phyloP scores from a whole-genome alignment of 2,888 invertebrate genomes.

The Resseliella maxima region DNA sequence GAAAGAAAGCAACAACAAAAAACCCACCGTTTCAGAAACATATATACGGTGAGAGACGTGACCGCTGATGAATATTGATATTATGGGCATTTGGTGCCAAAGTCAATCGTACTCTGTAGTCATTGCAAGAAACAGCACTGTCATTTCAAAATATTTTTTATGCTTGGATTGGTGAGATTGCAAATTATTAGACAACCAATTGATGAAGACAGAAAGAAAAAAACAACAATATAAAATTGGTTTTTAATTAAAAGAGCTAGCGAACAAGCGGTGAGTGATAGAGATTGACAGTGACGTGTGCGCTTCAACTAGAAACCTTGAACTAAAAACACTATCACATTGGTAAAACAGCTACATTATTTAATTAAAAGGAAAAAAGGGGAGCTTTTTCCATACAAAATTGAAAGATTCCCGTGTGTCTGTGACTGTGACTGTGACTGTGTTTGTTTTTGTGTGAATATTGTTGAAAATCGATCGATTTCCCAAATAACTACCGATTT shows the following conservation, averaged over 20 bases:
- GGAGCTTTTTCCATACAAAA: neutral
- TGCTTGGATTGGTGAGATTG: neutral
- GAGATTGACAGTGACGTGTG: neutral
- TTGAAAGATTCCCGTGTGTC: neutral
- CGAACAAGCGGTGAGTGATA: neutral
- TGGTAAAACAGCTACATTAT: neutral
- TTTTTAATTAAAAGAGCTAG: constrained; percentile 12
- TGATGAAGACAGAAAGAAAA: constrained; percentile 32
- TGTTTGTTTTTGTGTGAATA: neutral
- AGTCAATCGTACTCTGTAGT: constrained; percentile 34
- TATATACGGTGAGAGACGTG: neutral
- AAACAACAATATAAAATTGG: constrained; percentile 20
- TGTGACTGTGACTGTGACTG: too few species aligned
- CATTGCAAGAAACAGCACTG: neutral
- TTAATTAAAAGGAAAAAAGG: constrained; percentile 4
- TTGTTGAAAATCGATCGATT: constrained; percentile 25
- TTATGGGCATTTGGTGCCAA: neutral
- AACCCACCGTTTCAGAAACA: neutral
- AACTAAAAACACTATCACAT: constrained; percentile 27
- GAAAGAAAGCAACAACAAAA: neutral
- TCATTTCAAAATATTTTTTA: neutral
- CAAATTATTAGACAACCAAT: constrained; percentile 19
- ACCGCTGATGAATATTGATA: constrained; percentile 2
- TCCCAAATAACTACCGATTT: constrained; percentile 16
- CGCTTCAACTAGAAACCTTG: neutral